Percentiles rank a stretch among this genome's conserved stretches.
These are phyloP conservation scores for Xiphorhynchus erythropygius DNA, from an alignment of 2,797 vertebrate species.

Conservation along the genomic window DNA sequence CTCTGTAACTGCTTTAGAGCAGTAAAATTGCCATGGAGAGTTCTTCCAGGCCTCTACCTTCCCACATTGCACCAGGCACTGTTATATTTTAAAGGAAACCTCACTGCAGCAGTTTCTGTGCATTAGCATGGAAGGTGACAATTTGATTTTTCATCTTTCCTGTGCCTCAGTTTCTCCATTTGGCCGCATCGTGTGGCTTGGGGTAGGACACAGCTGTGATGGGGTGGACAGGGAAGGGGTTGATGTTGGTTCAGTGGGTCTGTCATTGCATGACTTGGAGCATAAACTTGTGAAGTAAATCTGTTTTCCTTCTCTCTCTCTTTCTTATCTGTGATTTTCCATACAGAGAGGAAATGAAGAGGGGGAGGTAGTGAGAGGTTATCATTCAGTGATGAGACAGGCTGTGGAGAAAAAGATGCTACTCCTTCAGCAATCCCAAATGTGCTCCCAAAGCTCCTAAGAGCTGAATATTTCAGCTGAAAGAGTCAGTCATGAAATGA, in stretches of 20 bases:
- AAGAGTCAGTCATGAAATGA: constrained; percentile 9
- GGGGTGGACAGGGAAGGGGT: neutral
- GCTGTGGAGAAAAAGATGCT: constrained; percentile 25
- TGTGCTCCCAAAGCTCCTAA: constrained; percentile 17
- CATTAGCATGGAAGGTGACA: neutral
- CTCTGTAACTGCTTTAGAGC: neutral
- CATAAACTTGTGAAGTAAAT: constrained; percentile 23
- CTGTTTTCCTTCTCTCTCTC: constrained; percentile 12
- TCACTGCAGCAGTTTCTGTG: neutral
- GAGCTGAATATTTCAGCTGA: constrained; percentile 44
- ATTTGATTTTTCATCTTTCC: neutral
- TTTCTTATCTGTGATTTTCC: constrained; percentile 40
- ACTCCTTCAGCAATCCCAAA: constrained; percentile 2
- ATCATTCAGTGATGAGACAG: neutral
- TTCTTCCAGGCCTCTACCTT: neutral
- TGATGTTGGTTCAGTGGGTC: neutral
- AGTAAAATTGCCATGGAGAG: neutral
- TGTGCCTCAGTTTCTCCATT: neutral
- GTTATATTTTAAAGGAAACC: neutral
- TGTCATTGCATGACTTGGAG: neutral
- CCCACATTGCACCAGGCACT: neutral
- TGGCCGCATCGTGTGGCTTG: neutral
- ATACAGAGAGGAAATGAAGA: constrained; percentile 14
- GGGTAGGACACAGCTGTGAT: neutral
- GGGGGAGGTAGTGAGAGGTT: neutral